phyloP scores from a whole-genome alignment of 2,888 invertebrate genomes.

The Ichneumon xanthorius region DNA sequence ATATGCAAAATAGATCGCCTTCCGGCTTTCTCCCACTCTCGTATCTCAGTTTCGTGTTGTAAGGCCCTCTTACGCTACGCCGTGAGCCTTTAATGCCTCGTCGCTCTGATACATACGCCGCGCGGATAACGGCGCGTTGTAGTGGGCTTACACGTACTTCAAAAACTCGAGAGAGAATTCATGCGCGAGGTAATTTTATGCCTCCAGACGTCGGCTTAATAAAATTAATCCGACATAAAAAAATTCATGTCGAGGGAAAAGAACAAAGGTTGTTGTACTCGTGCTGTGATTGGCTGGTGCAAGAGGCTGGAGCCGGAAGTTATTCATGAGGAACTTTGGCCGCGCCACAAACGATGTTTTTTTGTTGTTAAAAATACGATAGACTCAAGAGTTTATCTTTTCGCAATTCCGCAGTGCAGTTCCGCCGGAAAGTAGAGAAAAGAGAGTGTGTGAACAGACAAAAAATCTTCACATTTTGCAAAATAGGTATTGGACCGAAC shows the following conservation, averaged over 20 bases:
- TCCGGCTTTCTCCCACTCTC: conserved; percentile 13
- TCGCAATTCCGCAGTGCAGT: too few species aligned
- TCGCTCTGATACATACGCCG: background rate
- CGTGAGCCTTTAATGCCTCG: conserved; percentile 30
- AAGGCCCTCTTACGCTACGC: conserved; percentile 18
- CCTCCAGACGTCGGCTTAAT: conserved; percentile 7
- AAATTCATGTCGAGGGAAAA: background rate
- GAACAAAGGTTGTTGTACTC: too few species aligned
- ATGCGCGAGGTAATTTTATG: conserved; percentile 13
- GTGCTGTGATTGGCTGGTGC: background rate
- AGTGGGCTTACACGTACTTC: background rate
- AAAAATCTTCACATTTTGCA: too few species aligned
- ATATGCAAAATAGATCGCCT: conserved; percentile 58
- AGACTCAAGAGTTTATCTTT: too few species aligned
- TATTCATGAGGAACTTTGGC: too few species aligned
- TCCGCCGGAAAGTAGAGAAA: too few species aligned
- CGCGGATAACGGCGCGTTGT: background rate
- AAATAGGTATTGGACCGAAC: too few species aligned
- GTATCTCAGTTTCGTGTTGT: conserved; percentile 30
- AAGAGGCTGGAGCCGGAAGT: too few species aligned
- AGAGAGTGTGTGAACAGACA: too few species aligned
- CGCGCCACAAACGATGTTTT: too few species aligned
- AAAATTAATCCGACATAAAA: background rate
- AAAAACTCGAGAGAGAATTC: background rate
- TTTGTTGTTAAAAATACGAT: too few species aligned